Evolutionary conservation across 2,797 vertebrate genomes (phyloP), one percentile per base, ranked within the genome.

Genomic region (Lepidocolaptes lacrymiger): DNA sequence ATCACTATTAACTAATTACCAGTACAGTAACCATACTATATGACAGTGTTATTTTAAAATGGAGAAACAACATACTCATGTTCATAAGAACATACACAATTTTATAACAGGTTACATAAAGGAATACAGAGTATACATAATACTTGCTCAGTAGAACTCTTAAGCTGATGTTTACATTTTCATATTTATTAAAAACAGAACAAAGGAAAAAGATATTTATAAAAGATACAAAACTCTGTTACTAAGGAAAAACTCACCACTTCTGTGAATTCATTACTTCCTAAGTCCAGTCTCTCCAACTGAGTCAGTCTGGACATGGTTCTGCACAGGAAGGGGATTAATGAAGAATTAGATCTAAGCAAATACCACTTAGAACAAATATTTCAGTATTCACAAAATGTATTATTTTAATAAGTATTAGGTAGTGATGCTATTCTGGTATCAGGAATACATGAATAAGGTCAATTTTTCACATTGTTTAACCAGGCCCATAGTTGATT

Each of bases 201-300:
- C 64, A 94, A 88, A 76, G 11, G 27, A 69, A 66, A 92, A 89
- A 48, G 46, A 76, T n/a, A 79, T 72, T 68, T 79, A 75, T 9
- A 59, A 69, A 84, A 67, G 12, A 88, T 34, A 32, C 9, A 66
- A 73, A 91, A 43, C 44, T 86, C 20, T 74, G 67, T 49, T 74
- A 83, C 5, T 91, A 56, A 56, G 30, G 12, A 62, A 95, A 88
- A 93, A 98, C 99, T 99, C 97, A 99, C 99, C 99, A 99, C 99
- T 99, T 99, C 99, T 98, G 99, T 98, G 98, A 99, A 99, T 98
- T 99, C 99, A 96, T 99, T 99, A 98, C 99, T 99, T 97, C 99
- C 99, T 97, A 99, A 98, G 98, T 99, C 99, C 97, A 99, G 96
- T 97, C 99, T 98, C 97, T 99, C 99, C 98, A 99, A 96, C 98